A percentile compares a stretch with the other conserved stretches of the same genome.
Conservation (phyloP, 2,888 invertebrate species). For the Lepidocyrtinus sp. region DNA sequence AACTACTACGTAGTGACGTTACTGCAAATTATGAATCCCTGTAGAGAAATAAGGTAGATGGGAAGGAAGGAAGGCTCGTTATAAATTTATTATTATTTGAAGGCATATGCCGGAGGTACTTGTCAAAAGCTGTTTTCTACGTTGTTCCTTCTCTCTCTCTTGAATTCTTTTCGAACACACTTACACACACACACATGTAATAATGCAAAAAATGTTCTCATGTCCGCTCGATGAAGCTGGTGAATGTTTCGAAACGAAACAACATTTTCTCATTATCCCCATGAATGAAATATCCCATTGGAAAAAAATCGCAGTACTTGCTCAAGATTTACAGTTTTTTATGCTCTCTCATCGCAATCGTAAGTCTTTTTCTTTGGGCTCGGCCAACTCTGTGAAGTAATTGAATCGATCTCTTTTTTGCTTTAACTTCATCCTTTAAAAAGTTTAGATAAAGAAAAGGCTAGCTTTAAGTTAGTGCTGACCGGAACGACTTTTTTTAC, state of each 20-base stretch:
- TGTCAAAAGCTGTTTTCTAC: constrained; percentile 37
- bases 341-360: constrained; percentile 16
- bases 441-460: background rate
- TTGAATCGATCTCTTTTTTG: constrained; percentile 21
- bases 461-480: constrained; percentile 3
- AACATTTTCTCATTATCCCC: constrained; percentile 28
- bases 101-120: constrained; percentile 20
- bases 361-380: constrained; percentile 23
- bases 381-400: constrained; percentile 15
- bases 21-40: constrained; percentile 44
- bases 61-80: constrained; percentile 2
- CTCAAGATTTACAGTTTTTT: constrained; percentile 37
- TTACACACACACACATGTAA: constrained; percentile 7
- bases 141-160: constrained; percentile 8
- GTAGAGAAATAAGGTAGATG: constrained; percentile 27
- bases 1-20: constrained; percentile 16
- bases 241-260: background rate
- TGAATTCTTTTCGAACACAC: too few species aligned
- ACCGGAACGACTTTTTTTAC: constrained; percentile 43
- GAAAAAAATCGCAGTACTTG: background rate
- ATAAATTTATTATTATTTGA: constrained; percentile 24
- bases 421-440: constrained; percentile 5
- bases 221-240: constrained; percentile 15
- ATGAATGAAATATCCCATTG: constrained; percentile 21
- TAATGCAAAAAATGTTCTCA: background rate